phyloP scores from a whole-genome alignment of 2,113 vertebrate species.

The Peromyscus maniculatus region DNA sequence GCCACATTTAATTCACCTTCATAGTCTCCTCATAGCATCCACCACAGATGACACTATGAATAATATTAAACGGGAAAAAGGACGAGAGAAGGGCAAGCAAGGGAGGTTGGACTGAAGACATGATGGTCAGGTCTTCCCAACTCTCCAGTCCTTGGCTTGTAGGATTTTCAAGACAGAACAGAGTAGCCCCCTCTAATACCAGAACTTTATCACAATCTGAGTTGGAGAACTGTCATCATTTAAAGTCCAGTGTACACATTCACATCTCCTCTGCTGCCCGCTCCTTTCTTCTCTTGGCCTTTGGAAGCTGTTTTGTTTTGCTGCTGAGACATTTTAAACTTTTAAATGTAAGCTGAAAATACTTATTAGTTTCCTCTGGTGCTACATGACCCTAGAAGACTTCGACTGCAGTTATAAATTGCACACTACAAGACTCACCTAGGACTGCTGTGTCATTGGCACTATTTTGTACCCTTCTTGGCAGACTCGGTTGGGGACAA shows the following conservation, averaged over 20 bases:
- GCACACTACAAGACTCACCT: neutral
- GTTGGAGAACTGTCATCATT: neutral
- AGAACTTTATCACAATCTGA: neutral
- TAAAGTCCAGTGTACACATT: neutral
- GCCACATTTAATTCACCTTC: neutral
- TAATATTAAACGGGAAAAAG: neutral
- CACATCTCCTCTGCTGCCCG: neutral
- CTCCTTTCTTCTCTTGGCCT: neutral
- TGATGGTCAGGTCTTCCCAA: neutral
- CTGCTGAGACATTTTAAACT: neutral
- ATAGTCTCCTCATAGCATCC: neutral
- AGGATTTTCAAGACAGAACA: neutral
- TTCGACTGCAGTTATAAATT: conserved; percentile 12
- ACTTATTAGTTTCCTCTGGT: conserved; percentile 40
- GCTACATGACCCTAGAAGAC: conserved; percentile 11
- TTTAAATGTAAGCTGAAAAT: neutral
- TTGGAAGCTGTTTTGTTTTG: conserved; percentile 24
- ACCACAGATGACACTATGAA: neutral
- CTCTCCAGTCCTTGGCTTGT: neutral
- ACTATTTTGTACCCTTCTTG: neutral
- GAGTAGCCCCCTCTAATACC: neutral
- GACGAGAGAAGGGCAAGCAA: neutral
- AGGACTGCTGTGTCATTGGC: neutral
- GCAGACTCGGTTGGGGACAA: neutral
- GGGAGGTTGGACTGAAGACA: neutral